These are phyloP conservation scores for Pipistrellus nathusii DNA, from an alignment of 2,797 vertebrate genomes.

Conservation along the genomic window DNA sequence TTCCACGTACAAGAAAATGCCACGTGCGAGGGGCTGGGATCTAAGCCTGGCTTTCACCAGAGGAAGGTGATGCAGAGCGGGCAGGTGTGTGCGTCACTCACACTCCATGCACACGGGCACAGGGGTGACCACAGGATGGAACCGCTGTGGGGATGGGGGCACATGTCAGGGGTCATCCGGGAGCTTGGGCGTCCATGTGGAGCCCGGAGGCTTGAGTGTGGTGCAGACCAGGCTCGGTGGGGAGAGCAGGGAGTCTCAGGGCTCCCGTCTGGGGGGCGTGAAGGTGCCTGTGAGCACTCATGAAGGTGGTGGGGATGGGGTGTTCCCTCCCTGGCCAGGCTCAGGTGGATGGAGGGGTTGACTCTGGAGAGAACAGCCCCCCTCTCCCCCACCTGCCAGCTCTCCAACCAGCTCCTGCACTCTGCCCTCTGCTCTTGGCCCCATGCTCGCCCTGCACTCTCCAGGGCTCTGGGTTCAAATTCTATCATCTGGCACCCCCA, in stretches of 20 bases:
- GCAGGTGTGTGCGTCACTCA: rapidly evolving
- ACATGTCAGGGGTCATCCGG: background rate
- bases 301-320: background rate
- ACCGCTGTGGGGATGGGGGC: background rate
- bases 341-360: background rate
- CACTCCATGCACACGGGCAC: rapidly evolving
- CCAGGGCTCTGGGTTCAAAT: background rate
- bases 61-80: background rate
- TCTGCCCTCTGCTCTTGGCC: background rate
- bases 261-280: background rate
- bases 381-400: rapidly evolving
- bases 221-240: background rate
- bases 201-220: background rate
- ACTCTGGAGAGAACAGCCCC: background rate
- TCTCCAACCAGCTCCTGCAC: background rate
- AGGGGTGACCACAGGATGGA: background rate
- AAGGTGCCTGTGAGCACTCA: background rate
- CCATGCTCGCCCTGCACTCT: background rate
- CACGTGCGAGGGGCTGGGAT: background rate
- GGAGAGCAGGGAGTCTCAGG: background rate
- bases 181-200: background rate
- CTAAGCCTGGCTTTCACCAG: background rate
- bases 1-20: background rate
- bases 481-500: too few species aligned
- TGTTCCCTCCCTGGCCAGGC: background rate